Evolutionary conservation across 2,888 invertebrate genomes (phyloP).

Genomic region (Acleris sparsana): DNA sequence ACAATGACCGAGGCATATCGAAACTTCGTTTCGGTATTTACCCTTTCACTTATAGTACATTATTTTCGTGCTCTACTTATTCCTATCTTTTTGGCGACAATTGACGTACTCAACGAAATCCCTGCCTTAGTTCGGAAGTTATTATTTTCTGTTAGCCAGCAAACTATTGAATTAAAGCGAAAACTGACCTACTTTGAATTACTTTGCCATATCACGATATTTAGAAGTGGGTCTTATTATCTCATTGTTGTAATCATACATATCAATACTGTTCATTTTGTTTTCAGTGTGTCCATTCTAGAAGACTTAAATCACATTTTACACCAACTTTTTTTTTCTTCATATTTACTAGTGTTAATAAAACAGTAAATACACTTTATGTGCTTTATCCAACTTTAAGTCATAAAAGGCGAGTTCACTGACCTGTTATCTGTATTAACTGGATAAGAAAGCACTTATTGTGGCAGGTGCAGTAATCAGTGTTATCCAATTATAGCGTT

Average conservation of each 20-base stretch:
- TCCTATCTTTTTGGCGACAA: constrained; percentile 48
- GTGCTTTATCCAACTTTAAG: not conserved
- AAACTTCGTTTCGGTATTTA: constrained; percentile 52
- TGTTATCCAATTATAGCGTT: not conserved
- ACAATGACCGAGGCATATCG: constrained; percentile 37
- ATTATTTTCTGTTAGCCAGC: constrained; percentile 1
- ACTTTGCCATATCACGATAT: constrained; percentile 20
- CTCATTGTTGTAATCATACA: not conserved
- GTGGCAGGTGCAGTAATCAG: not conserved
- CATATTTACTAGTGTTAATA: no score
- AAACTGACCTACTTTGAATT: constrained; percentile 34
- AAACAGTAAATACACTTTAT: no score
- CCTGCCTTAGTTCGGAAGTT: constrained; percentile 5
- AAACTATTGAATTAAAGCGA: constrained; percentile 10
- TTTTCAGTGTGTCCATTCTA: not conserved
- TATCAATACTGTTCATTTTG: not conserved
- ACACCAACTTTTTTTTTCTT: no score
- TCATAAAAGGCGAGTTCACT: constrained; percentile 6
- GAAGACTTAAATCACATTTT: no score
- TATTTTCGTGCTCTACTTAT: constrained; percentile 82
- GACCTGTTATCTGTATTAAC: constrained; percentile 22
- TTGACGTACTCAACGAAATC: constrained; percentile 14
- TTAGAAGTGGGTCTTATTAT: constrained; percentile 11
- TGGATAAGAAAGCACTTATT: constrained; percentile 10
- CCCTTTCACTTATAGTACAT: constrained; percentile 81